These are phyloP conservation scores for Vidua chalybeata DNA, from an alignment of 2,113 vertebrate genomes.

Conservation along the genomic window DNA sequence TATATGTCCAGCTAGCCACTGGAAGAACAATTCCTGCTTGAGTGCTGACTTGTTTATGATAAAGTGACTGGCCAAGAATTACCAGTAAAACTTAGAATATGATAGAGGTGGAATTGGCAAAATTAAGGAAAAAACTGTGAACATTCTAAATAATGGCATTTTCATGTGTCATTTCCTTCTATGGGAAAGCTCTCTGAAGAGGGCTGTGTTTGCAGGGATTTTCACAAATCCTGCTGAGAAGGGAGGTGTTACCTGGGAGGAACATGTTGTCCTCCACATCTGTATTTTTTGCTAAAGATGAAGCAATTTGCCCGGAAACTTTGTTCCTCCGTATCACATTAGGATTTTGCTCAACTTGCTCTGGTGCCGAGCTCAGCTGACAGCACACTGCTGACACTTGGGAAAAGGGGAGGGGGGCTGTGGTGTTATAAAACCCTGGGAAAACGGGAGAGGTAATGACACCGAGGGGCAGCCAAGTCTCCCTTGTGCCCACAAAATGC, in stretches of 20 bases:
- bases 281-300: background rate
- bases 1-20: background rate
- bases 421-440: background rate
- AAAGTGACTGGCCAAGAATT: background rate
- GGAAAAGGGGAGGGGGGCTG: background rate
- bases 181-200: background rate
- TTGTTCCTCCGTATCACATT: background rate
- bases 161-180: background rate
- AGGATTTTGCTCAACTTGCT: background rate
- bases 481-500: background rate
- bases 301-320: background rate
- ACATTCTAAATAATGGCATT: background rate
- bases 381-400: background rate
- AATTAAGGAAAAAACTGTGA: background rate
- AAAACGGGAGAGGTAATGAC: background rate
- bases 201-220: background rate
- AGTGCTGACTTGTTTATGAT: background rate
- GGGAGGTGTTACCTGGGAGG: background rate
- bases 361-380: background rate
- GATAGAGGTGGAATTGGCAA: background rate
- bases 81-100: background rate
- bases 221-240: background rate
- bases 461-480: fast-evolving
- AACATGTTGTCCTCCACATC: background rate
- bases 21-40: background rate